Percentiles rank a stretch among this genome's conserved stretches.
These are phyloP conservation scores for Tetrapedia diversipes DNA, from an alignment of 2,888 invertebrate genomes.

Conservation along the genomic window DNA sequence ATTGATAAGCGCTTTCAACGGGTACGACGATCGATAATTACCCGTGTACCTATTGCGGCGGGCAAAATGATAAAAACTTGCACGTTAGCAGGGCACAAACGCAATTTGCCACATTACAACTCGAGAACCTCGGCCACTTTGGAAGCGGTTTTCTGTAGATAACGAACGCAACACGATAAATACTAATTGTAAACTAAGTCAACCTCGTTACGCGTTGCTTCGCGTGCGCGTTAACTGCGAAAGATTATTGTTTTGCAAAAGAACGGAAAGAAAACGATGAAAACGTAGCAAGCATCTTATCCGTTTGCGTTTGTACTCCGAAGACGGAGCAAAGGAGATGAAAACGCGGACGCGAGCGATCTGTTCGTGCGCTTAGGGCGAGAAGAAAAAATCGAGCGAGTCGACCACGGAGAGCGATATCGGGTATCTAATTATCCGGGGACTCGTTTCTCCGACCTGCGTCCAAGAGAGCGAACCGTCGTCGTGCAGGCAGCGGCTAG, in stretches of 20 bases:
- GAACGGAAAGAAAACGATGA: too few relatives aligned
- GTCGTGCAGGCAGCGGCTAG: neutral
- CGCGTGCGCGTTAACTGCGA: too few relatives aligned
- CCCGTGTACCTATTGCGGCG: too few relatives aligned
- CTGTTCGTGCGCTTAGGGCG: constrained; percentile 24
- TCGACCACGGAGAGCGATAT: constrained; percentile 60
- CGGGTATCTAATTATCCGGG: constrained; percentile 69
- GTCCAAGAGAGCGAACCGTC: neutral
- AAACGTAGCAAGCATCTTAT: neutral
- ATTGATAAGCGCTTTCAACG: constrained; percentile 11
- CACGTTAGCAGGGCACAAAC: neutral
- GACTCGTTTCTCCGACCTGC: constrained; percentile 55
- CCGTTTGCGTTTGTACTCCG: too few relatives aligned
- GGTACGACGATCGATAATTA: constrained; percentile 5
- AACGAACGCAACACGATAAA: neutral
- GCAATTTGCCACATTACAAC: neutral
- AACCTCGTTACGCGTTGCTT: neutral
- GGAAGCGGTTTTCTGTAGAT: neutral
- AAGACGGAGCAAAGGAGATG: neutral
- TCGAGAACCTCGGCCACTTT: neutral
- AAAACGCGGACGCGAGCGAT: constrained; percentile 36
- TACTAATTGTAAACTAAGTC: neutral
- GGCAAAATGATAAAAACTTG: neutral
- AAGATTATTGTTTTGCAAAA: too few relatives aligned
- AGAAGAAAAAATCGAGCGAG: constrained; percentile 53